phyloP scores from a whole-genome alignment of 2,113 vertebrate species.

The Emydocephalus ijimae region DNA sequence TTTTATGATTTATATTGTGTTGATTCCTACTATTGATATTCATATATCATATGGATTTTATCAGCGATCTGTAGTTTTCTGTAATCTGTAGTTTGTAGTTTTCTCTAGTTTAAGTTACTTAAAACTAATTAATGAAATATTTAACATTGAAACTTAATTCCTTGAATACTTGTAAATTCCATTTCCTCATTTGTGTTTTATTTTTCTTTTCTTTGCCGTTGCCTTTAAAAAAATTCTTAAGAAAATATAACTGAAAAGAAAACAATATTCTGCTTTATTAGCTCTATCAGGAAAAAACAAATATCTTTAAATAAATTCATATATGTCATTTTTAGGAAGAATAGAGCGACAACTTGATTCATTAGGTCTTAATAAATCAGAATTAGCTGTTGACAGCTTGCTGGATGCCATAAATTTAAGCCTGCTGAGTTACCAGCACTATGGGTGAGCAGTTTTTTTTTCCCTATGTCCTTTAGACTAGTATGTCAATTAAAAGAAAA shows the following conservation, averaged over 20 bases:
- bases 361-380: conserved; percentile 49
- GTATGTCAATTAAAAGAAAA: neutral
- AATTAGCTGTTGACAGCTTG: conserved; percentile 62
- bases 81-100: neutral
- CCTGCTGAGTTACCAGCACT: conserved; percentile 71
- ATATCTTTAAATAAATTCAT: conserved; percentile 18
- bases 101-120: neutral
- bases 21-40: neutral
- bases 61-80: neutral
- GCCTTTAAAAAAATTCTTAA: neutral
- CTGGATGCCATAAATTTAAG: conserved; percentile 72
- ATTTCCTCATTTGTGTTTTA: neutral
- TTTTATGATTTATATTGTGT: neutral
- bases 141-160: neutral
- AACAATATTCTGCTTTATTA: neutral
- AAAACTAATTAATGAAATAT: neutral
- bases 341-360: conserved; percentile 67
- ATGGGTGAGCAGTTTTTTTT: conserved; percentile 67
- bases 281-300: neutral
- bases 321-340: conserved; percentile 68
- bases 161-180: neutral
- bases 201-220: neutral
- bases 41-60: neutral
- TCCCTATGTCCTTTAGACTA: neutral
- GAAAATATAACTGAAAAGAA: neutral